phyloP scores from a whole-genome alignment of 2,113 vertebrate species.

The Lates calcarifer region DNA sequence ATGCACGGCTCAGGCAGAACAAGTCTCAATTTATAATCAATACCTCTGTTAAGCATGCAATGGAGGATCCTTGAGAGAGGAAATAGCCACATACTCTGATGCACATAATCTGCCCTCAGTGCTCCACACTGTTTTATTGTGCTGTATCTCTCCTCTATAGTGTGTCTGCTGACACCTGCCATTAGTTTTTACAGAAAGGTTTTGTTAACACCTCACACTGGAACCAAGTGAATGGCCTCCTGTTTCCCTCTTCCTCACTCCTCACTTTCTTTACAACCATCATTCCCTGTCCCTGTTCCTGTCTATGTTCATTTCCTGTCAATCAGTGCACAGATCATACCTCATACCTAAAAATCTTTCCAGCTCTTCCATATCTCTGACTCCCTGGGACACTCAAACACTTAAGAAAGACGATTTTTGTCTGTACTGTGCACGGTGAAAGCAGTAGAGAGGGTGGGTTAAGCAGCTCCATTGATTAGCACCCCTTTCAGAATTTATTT shows the following conservation, averaged over 20 bases:
- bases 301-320: not conserved
- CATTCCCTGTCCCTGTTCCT: not conserved
- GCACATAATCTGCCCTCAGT: conserved; percentile 26
- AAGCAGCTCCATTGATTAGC: conserved; percentile 58
- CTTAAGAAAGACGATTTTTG: conserved; percentile 53
- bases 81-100: conserved; percentile 47
- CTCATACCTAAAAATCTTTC: not conserved
- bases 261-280: not conserved
- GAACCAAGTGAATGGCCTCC: conserved; percentile 25
- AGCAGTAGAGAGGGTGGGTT: conserved; percentile 19
- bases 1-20: conserved; percentile 49
- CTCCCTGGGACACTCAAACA: not conserved
- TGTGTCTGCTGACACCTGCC: conserved; percentile 51
- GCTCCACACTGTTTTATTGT: conserved; percentile 22
- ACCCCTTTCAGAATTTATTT: conserved; percentile 41
- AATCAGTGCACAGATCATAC: not conserved
- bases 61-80: conserved; percentile 57
- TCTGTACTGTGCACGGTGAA: conserved; percentile 24
- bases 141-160: conserved; percentile 28
- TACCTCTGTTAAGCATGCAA: conserved; percentile 59
- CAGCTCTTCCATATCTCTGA: not conserved
- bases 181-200: conserved; percentile 55
- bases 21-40: conserved; percentile 71
- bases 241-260: not conserved
- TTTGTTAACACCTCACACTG: conserved; percentile 32